phyloP scores from a whole-genome alignment of 2,113 vertebrate genomes.

The Mus spicilegus region DNA sequence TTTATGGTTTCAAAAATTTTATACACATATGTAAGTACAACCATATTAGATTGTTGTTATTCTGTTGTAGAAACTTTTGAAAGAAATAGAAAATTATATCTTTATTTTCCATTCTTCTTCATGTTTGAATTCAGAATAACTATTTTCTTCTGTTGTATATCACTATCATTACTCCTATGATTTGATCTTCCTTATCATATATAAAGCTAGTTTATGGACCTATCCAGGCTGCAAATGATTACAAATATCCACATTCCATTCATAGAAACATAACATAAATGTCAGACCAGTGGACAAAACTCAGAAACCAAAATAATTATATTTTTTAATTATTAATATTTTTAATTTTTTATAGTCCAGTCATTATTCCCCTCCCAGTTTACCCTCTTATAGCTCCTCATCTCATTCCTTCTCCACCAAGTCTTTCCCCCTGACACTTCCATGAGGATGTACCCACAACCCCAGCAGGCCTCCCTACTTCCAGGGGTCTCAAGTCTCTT shows the following conservation, averaged over 20 bases:
- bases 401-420: no score
- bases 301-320: not conserved
- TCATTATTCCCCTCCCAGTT: no score
- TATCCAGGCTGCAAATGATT: not conserved
- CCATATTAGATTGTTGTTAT: not conserved
- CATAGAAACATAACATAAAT: not conserved
- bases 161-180: no score
- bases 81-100: not conserved
- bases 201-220: not conserved
- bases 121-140: not conserved
- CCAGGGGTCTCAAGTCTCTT: no score
- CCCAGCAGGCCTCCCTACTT: accelerated
- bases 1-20: not conserved
- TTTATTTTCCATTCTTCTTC: not conserved
- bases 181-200: not conserved
- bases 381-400: no score
- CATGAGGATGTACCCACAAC: no score
- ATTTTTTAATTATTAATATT: not conserved
- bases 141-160: not conserved
- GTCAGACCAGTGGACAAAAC: not conserved
- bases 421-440: no score
- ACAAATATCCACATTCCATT: not conserved
- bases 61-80: not conserved
- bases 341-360: no score
- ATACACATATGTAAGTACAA: not conserved